Evolutionary conservation across 2,113 vertebrate genomes (phyloP), one percentile per base, ranked within the genome.

Genomic region (Centropus bengalensis): DNA sequence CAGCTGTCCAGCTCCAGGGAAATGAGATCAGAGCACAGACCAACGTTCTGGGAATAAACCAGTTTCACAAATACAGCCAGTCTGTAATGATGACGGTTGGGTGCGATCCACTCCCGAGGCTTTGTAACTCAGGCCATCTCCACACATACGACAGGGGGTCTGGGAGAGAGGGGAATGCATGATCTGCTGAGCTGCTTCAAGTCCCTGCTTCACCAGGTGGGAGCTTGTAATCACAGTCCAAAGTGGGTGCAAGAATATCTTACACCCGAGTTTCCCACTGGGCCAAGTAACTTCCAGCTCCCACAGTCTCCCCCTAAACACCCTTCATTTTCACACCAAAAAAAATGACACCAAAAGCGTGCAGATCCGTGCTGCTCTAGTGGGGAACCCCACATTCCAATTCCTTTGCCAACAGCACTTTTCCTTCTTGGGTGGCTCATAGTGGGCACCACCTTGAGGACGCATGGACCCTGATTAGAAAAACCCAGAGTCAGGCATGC

Each of bases 1-100:
- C 96, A 97, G 96, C 91, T 96, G 96, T 96, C 80, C 91, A 78
- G 92, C 88, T 94, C 93, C 66, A 0, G 33, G 92, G 69, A 94
- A 96, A 95, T 91, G 88, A 95, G 94, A 94, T 94, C 91, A 93
- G 85, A 86, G 60, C 90, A 84, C 1, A 12, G 67, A 86, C 17
- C 75, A 3, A 14, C 24, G 68, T 19, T 68, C 76, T 2, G 33
- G 85, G 76, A 81, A 88, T 86, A 75, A 88, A 91, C 19, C 58
- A 26, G 40, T 79, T 71, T 58, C 92, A 86, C 73, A 89, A 83
- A 80, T 14, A 54, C 60, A 67, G 47, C 5, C 88, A 49, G 73
- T 20, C 68, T 55, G 58, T 17, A 38, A 89, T 7, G 71, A 75
- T 80, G 44, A 42, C 66, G 32, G 70, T 26, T 1, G 0, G 60